These are phyloP conservation scores for Ophiodon elongatus DNA, from an alignment of 2,113 vertebrate genomes.

Conservation along the genomic window DNA sequence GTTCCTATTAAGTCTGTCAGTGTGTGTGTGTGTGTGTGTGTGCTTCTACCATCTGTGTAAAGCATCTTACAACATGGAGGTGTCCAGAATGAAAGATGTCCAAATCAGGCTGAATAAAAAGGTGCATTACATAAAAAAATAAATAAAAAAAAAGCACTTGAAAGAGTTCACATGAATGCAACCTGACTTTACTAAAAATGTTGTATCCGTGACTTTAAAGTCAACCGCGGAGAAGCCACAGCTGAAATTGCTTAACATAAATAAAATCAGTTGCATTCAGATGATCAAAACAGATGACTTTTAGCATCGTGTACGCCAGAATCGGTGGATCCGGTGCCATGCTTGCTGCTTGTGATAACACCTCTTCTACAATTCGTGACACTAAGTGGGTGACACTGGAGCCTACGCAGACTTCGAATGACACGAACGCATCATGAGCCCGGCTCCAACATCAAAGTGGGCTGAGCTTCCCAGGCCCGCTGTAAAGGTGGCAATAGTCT, in stretches of 20 bases:
- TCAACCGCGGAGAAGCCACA: not conserved
- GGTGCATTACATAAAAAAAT: not conserved
- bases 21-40: not conserved
- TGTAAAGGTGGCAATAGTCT: constrained; percentile 53
- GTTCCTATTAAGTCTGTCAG: constrained; percentile 1
- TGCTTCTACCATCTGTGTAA: not conserved
- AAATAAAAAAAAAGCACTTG: not conserved
- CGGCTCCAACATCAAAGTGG: constrained; percentile 55
- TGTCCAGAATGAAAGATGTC: not conserved
- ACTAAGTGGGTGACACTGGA: constrained; percentile 32
- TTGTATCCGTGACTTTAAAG: not conserved
- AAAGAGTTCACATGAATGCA: not conserved
- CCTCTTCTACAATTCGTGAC: not conserved
- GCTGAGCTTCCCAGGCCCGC: constrained; percentile 41
- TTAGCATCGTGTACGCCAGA: not conserved
- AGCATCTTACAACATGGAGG: not conserved
- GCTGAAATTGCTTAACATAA: not conserved
- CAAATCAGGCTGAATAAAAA: not conserved
- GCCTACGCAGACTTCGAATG: constrained; percentile 28
- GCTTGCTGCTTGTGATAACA: constrained; percentile 26
- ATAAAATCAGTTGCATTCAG: not conserved
- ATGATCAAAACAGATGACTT: not conserved
- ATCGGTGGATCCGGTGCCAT: not conserved
- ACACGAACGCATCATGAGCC: constrained; percentile 47
- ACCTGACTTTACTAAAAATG: not conserved